Conservation (phyloP, 2,888 invertebrate genomes). For the Tetropium fuscum region DNA sequence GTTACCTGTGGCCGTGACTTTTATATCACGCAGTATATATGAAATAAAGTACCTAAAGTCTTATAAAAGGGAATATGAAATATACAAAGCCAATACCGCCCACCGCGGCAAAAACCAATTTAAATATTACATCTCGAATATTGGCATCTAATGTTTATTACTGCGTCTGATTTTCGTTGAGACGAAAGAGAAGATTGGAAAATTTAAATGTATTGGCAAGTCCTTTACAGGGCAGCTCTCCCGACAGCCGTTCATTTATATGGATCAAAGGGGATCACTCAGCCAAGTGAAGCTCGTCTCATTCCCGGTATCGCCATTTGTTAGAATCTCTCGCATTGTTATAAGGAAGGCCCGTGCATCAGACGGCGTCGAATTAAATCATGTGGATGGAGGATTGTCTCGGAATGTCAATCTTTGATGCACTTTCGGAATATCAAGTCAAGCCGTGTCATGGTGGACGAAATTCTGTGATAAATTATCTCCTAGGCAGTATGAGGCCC, state of each 20-base stretch:
- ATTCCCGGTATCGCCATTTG: slow-evolving; percentile 14
- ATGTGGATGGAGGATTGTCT: slow-evolving; percentile 31
- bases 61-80: too few relatives aligned
- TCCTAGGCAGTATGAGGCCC: too few relatives aligned
- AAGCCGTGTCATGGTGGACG: too few relatives aligned
- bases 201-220: slow-evolving; percentile 20
- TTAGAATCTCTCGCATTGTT: slow-evolving; percentile 24
- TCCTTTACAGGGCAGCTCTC: slow-evolving; percentile 2
- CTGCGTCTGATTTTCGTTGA: neutral
- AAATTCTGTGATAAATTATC: too few relatives aligned
- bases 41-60: too few relatives aligned
- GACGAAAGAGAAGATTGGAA: slow-evolving; percentile 14
- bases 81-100: too few relatives aligned
- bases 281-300: slow-evolving; percentile 14
- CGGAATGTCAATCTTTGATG: slow-evolving; percentile 31
- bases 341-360: slow-evolving; percentile 20
- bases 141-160: slow-evolving; percentile 12
- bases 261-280: slow-evolving; percentile 41
- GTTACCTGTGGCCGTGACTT: too few relatives aligned
- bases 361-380: slow-evolving; percentile 31
- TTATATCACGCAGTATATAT: too few relatives aligned
- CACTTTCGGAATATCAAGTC: slow-evolving; percentile 5
- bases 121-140: slow-evolving; percentile 6
- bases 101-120: slow-evolving; percentile 2
- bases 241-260: slow-evolving; percentile 43